These are phyloP conservation scores for Pogona vitticeps DNA, from an alignment of 2,113 vertebrate genomes.

Conservation along the genomic window DNA sequence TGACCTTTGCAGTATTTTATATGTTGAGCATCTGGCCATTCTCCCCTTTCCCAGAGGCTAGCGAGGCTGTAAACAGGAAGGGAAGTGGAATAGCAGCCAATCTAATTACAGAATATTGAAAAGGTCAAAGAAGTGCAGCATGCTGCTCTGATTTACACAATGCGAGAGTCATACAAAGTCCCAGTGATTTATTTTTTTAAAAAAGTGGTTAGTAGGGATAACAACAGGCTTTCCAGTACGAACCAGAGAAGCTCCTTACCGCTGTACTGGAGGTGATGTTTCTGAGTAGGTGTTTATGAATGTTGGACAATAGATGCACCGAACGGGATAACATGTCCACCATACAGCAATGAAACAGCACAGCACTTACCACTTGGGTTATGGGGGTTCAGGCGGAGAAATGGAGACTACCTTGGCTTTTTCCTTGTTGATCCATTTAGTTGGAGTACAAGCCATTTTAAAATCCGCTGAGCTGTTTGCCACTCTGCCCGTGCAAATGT, in stretches of 20 bases:
- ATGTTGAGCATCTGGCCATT: slow-evolving; percentile 73
- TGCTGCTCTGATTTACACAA: slow-evolving; percentile 57
- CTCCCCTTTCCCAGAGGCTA: slow-evolving; percentile 65
- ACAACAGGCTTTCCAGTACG: not conserved
- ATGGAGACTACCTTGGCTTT: not conserved
- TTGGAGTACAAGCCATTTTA: too few species aligned
- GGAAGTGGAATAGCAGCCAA: slow-evolving; percentile 70
- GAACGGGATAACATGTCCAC: not conserved
- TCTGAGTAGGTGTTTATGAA: not conserved
- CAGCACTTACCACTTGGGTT: not conserved
- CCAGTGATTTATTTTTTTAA: not conserved
- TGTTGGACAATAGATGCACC: not conserved
- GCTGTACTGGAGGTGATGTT: not conserved
- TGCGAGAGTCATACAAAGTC: not conserved
- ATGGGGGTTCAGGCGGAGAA: not conserved
- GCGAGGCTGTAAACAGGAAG: slow-evolving; percentile 63
- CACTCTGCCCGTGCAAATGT: too few species aligned
- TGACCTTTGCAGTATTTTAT: slow-evolving; percentile 80
- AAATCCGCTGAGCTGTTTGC: too few species aligned
- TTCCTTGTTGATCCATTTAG: not conserved
- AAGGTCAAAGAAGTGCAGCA: slow-evolving; percentile 73
- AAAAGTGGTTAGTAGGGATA: not conserved
- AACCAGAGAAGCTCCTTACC: not conserved
- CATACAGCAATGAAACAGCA: not conserved
- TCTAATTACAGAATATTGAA: slow-evolving; percentile 74